Percentiles rank a stretch among this genome's conserved stretches.
These are phyloP conservation scores for Trichechus manatus DNA, from an alignment of 2,113 vertebrate species.

Conservation along the genomic window DNA sequence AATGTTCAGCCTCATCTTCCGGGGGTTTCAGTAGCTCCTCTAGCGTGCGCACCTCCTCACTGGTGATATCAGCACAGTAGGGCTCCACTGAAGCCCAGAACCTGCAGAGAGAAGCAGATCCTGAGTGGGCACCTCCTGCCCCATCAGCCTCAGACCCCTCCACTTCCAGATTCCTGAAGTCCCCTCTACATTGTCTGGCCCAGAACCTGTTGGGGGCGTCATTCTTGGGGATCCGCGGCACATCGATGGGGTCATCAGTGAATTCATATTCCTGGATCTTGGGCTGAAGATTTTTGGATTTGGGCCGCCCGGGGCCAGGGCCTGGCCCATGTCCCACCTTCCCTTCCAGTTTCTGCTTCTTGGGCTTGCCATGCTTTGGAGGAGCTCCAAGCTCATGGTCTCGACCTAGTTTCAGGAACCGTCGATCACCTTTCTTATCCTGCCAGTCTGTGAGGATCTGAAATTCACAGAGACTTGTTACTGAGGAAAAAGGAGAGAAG, in stretches of 20 bases:
- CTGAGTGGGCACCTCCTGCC: neutral
- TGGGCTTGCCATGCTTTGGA: conserved; percentile 96
- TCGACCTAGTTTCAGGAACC: conserved; percentile 95
- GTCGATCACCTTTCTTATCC: conserved; percentile 98
- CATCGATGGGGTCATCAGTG: conserved; percentile 96
- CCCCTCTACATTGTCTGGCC: neutral
- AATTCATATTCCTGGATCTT: conserved; percentile 99
- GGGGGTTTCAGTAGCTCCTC: conserved; percentile 97
- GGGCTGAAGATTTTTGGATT: conserved; percentile 96
- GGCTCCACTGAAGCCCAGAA: conserved; percentile 99
- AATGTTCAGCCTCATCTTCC: conserved; percentile 97
- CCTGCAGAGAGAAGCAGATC: conserved; percentile 84
- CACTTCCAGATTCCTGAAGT: neutral
- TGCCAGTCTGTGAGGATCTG: conserved; percentile 99
- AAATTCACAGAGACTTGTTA: conserved; percentile 46
- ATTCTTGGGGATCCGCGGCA: conserved; percentile 98
- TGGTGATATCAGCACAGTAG: conserved; percentile 98
- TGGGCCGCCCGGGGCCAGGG: conserved; percentile 96
- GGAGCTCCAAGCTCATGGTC: conserved; percentile 95
- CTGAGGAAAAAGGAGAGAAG: neutral
- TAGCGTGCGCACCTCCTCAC: conserved; percentile 95
- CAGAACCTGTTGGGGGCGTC: conserved; percentile 97
- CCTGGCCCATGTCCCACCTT: conserved; percentile 95
- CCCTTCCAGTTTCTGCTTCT: conserved; percentile 97
- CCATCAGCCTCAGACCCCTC: neutral